Conservation (phyloP, 2,797 vertebrate species). For the Limnodromus scolopaceus region DNA sequence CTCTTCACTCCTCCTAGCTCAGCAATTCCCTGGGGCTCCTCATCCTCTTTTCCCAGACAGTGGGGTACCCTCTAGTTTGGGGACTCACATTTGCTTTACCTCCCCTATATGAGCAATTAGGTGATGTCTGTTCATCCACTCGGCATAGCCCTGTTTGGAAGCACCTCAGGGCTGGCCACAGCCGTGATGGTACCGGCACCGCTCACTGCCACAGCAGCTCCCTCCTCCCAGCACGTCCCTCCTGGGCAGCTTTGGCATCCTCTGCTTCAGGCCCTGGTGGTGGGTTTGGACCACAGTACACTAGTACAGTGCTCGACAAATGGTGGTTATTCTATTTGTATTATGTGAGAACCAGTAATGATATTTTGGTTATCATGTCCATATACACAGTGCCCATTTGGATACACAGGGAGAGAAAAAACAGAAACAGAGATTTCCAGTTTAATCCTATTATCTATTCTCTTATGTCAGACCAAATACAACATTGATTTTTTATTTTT, state of each 20-base stretch:
- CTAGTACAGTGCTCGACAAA: background rate
- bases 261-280: background rate
- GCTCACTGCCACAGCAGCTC: fast-evolving
- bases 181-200: fast-evolving
- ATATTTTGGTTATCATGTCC: background rate
- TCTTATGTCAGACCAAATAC: background rate
- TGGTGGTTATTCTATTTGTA: background rate
- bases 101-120: fast-evolving
- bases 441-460: background rate
- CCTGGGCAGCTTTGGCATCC: background rate
- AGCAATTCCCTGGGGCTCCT: fast-evolving
- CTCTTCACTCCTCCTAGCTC: background rate
- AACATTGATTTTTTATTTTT: background rate
- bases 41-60: background rate
- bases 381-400: background rate
- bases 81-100: fast-evolving
- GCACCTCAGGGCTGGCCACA: background rate
- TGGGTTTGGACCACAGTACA: background rate
- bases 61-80: background rate
- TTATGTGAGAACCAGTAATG: background rate
- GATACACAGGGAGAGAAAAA: background rate
- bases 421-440: background rate
- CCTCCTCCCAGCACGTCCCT: fast-evolving
- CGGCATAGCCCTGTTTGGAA: background rate
- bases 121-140: fast-evolving